Percentiles rank a stretch among this genome's conserved stretches.
phyloP scores from a whole-genome alignment of 2,888 invertebrate genomes.

The Itoplectis maculator region DNA sequence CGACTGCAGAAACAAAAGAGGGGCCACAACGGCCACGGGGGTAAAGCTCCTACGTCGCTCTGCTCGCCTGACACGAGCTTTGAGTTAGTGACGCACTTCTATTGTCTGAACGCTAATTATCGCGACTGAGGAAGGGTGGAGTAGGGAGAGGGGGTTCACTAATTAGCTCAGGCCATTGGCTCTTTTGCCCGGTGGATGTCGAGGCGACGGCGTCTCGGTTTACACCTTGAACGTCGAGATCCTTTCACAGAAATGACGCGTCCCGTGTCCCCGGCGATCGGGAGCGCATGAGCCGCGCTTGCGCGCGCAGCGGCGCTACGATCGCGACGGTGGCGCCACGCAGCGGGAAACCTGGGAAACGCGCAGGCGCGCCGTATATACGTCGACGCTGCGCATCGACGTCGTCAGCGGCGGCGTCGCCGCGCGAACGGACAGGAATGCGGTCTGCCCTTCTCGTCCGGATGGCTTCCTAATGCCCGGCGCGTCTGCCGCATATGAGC shows the following conservation, averaged over 20 bases:
- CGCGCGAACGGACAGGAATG: slow-evolving; percentile 53
- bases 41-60: slow-evolving; percentile 77
- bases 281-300: slow-evolving; percentile 72
- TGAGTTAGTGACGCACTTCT: slow-evolving; percentile 80
- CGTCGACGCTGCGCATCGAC: slow-evolving; percentile 10
- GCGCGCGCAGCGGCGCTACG: not conserved
- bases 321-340: not conserved
- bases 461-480: slow-evolving; percentile 76
- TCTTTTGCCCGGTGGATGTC: slow-evolving; percentile 43
- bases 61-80: slow-evolving; percentile 77
- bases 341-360: slow-evolving; percentile 26
- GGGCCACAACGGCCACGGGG: slow-evolving; percentile 37
- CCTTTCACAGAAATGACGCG: slow-evolving; percentile 78
- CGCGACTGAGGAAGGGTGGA: too few species aligned
- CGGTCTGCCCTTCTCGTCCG: slow-evolving; percentile 58
- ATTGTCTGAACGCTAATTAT: slow-evolving; percentile 82
- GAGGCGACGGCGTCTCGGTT: slow-evolving; percentile 19
- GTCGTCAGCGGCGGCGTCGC: slow-evolving; percentile 3
- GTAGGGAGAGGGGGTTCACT: too few species aligned
- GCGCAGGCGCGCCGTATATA: not conserved
- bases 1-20: slow-evolving; percentile 64
- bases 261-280: slow-evolving; percentile 75
- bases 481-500: slow-evolving; percentile 82
- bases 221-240: slow-evolving; percentile 68
- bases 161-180: slow-evolving; percentile 74